These are phyloP conservation scores for Morelia viridis DNA, from an alignment of 2,797 vertebrate genomes.

Conservation along the genomic window DNA sequence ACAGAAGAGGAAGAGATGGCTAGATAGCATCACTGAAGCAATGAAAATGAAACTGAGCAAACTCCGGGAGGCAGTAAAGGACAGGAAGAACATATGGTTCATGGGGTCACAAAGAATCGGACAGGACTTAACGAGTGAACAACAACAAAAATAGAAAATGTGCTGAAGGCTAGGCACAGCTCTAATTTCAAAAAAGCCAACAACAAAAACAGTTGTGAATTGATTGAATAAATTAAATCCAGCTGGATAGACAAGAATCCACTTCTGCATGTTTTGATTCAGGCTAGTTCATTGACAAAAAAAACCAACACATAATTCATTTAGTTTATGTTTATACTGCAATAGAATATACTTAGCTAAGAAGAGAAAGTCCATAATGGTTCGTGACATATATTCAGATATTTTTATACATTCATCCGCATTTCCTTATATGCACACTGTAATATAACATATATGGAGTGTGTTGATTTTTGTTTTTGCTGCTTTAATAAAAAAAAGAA, in stretches of 20 bases:
- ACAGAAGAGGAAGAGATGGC: too few relatives aligned
- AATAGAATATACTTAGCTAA: not conserved
- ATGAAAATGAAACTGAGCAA: too few relatives aligned
- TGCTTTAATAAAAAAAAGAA: too few relatives aligned
- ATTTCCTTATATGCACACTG: not conserved
- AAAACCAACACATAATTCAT: not conserved
- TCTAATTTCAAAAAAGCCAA: slow-evolving; percentile 48
- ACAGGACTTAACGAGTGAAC: too few relatives aligned
- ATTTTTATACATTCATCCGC: not conserved
- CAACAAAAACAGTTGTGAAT: slow-evolving; percentile 36
- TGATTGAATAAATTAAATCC: slow-evolving; percentile 51
- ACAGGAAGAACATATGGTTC: too few relatives aligned
- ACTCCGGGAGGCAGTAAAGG: too few relatives aligned
- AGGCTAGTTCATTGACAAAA: slow-evolving; percentile 15
- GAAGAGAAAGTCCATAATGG: not conserved
- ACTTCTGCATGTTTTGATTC: slow-evolving; percentile 4
- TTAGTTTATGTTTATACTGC: too few relatives aligned
- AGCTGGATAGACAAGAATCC: slow-evolving; percentile 46
- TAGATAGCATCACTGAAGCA: too few relatives aligned
- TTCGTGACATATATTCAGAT: not conserved
- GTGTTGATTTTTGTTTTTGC: too few relatives aligned
- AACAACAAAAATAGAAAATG: not conserved
- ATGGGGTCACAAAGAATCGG: too few relatives aligned
- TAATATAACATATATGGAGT: not conserved
- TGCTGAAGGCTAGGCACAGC: slow-evolving; percentile 35